Evolutionary conservation across 2,113 vertebrate species (phyloP).

Genomic region (Hypanus sabinus): DNA sequence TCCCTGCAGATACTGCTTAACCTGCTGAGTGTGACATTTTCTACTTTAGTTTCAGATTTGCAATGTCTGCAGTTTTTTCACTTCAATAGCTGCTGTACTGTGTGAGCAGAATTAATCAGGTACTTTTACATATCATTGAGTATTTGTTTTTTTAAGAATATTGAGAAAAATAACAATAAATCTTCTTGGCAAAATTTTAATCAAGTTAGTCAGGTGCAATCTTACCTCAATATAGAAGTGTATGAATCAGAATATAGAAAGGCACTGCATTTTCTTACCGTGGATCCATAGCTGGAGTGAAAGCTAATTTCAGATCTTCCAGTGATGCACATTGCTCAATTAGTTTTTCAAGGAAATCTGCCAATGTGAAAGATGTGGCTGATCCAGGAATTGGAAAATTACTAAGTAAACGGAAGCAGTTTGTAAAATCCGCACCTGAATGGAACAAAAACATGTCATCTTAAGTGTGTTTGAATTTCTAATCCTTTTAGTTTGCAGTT

Average conservation of each 20-base stretch:
- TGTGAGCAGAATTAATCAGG: background rate
- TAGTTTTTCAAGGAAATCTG: constrained; percentile 59
- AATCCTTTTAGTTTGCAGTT: background rate
- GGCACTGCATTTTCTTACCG: constrained; percentile 58
- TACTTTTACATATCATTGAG: background rate
- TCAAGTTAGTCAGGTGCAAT: no score
- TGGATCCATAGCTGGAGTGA: constrained; percentile 83
- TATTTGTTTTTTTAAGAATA: background rate
- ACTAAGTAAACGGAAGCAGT: constrained; percentile 78
- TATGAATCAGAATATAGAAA: background rate
- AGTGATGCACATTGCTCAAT: constrained; percentile 75
- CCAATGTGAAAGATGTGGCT: constrained; percentile 46
- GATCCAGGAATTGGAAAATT: constrained; percentile 58
- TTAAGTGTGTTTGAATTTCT: background rate
- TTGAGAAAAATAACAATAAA: background rate
- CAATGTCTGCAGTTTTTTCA: no score
- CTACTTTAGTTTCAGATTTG: no score
- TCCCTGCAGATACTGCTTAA: no score
- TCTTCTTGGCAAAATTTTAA: no score
- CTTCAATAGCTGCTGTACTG: background rate
- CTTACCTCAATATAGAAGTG: no score
- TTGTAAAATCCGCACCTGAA: constrained; percentile 90
- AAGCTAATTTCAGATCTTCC: constrained; percentile 78
- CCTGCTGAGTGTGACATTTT: no score
- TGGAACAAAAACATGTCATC: background rate